A percentile compares a stretch with the other conserved stretches of the same genome.
Evolutionary conservation across 1,140 invertebrate species (phyloP).

Genomic region (Ruditapes philippinarum): DNA sequence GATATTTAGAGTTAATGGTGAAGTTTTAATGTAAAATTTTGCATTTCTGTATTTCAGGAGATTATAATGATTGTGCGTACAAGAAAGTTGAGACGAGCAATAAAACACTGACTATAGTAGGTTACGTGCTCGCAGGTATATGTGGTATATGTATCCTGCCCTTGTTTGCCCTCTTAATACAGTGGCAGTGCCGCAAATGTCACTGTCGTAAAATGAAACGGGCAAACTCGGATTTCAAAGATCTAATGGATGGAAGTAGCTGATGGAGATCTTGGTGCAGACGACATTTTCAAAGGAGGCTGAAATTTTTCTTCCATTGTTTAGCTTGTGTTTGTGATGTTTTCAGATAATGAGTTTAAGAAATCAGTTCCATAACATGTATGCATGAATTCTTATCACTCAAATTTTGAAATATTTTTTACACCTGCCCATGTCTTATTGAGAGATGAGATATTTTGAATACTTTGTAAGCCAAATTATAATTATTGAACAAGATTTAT

Average conservation of each 20-base stretch:
- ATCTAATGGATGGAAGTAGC: slow-evolving; percentile 56
- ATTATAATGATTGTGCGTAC: slow-evolving; percentile 79
- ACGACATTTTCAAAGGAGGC: not conserved
- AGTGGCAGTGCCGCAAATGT: slow-evolving; percentile 74
- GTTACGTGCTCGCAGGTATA: slow-evolving; percentile 82
- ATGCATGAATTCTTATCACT: no score
- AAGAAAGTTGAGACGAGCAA: slow-evolving; percentile 64
- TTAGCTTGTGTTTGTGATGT: not conserved
- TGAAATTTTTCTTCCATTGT: not conserved
- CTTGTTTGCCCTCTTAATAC: slow-evolving; percentile 75
- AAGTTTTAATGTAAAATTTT: no score
- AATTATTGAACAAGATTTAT: no score
- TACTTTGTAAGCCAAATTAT: no score
- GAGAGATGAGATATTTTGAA: no score
- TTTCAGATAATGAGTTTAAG: not conserved
- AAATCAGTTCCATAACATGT: no score
- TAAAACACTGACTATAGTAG: slow-evolving; percentile 76
- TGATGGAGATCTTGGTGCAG: not conserved
- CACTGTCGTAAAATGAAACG: slow-evolving; percentile 5
- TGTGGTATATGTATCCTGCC: slow-evolving; percentile 79
- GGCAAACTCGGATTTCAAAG: slow-evolving; percentile 57
- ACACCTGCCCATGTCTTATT: no score
- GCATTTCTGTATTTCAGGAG: slow-evolving; percentile 65
- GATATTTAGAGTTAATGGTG: no score
- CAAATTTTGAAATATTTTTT: no score